Conservation (phyloP, 2,113 vertebrate genomes). For the Tetraodon nigroviridis region DNA sequence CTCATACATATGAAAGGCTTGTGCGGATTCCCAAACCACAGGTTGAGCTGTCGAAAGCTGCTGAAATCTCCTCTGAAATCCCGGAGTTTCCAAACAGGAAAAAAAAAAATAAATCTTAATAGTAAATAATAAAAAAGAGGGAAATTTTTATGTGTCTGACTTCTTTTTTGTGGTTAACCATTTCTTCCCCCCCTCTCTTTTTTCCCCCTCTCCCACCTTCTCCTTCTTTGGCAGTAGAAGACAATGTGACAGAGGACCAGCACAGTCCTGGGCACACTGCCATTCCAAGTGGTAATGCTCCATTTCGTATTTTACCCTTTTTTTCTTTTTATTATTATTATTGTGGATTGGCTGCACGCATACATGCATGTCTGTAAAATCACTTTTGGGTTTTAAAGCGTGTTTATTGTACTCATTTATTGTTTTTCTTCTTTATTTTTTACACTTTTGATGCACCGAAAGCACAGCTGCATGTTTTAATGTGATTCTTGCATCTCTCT, state of each 20-base stretch:
- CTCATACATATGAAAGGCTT: conserved; percentile 71
- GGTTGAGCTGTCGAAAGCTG: conserved; percentile 66
- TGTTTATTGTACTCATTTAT: conserved; percentile 11
- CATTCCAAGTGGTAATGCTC: conserved; percentile 81
- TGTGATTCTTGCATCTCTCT: background rate
- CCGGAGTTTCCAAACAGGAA: conserved; percentile 54
- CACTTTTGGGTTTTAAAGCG: conserved; percentile 32
- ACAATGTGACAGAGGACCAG: conserved; percentile 84
- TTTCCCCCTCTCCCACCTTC: conserved; percentile 43
- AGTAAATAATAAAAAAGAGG: conserved; percentile 66
- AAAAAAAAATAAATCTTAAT: conserved; percentile 41
- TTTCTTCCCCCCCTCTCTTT: conserved; percentile 61
- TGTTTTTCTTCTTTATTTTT: conserved; percentile 37
- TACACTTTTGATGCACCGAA: conserved; percentile 34
- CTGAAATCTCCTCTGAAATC: conserved; percentile 50
- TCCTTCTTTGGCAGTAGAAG: conserved; percentile 84
- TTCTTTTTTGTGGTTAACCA: conserved; percentile 67
- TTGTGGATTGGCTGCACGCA: conserved; percentile 64
- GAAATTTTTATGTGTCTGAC: conserved; percentile 62
- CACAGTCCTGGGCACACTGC: conserved; percentile 81
- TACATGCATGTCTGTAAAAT: conserved; percentile 25
- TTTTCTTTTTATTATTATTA: background rate
- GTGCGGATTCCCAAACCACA: conserved; percentile 63
- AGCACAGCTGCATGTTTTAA: conserved; percentile 22
- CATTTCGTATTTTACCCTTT: conserved; percentile 77